phyloP scores from a whole-genome alignment of 2,888 invertebrate species.

The Drosophila mercatorum region DNA sequence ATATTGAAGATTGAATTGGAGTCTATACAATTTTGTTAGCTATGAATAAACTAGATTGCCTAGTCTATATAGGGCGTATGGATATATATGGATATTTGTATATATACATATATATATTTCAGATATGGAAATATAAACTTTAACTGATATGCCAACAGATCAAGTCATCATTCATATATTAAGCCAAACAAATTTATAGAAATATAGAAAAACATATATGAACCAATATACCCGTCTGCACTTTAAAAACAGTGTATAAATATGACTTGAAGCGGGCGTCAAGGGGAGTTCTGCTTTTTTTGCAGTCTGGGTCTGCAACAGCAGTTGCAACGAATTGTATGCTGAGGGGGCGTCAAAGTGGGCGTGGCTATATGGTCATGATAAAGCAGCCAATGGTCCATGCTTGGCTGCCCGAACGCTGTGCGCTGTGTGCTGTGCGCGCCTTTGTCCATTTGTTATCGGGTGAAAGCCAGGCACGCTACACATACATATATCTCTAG shows the following conservation, averaged over 20 bases:
- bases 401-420: conserved; percentile 33
- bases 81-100: no score
- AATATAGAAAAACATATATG: no score
- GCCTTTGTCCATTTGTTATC: conserved; percentile 28
- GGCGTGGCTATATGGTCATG: background rate
- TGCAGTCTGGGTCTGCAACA: conserved; percentile 1
- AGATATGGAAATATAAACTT: no score
- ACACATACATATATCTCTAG: background rate
- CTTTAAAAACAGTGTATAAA: background rate
- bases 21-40: background rate
- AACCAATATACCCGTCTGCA: background rate
- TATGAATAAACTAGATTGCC: no score
- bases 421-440: background rate
- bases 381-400: conserved; percentile 14
- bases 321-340: conserved; percentile 12
- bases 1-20: background rate
- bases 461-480: conserved; percentile 58
- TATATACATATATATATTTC: background rate
- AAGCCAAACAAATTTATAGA: background rate
- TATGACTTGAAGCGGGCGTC: background rate
- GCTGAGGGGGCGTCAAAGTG: background rate
- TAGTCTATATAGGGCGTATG: no score
- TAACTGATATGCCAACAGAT: background rate
- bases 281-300: background rate
- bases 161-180: background rate